Percentiles rank a stretch among this genome's conserved stretches.
Evolutionary conservation across 2,797 vertebrate species (phyloP).

Genomic region (Onychomys arenicola): DNA sequence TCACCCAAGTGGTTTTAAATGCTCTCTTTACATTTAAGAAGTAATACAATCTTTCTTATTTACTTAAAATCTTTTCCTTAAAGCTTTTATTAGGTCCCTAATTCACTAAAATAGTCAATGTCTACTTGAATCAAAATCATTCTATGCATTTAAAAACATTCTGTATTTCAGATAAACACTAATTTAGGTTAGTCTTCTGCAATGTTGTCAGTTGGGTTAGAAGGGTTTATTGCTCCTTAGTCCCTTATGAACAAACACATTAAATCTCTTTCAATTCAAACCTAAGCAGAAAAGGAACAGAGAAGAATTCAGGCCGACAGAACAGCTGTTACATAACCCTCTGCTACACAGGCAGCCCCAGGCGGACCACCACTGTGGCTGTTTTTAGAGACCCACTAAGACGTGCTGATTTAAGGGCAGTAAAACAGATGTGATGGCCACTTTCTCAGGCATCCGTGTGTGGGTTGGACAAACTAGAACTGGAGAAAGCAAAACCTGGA

Average conservation of each 20-base stretch:
- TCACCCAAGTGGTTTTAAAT: slow-evolving; percentile 58
- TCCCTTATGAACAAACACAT: slow-evolving; percentile 46
- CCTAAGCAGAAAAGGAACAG: slow-evolving; percentile 45
- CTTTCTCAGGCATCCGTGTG: slow-evolving; percentile 38
- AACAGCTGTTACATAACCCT: background rate
- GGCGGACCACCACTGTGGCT: slow-evolving; percentile 58
- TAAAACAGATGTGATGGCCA: slow-evolving; percentile 54
- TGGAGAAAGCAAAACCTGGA: slow-evolving; percentile 58
- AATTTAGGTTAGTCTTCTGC: slow-evolving; percentile 55
- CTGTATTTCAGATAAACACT: slow-evolving; percentile 45
- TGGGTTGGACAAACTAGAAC: slow-evolving; percentile 54
- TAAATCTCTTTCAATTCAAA: slow-evolving; percentile 62
- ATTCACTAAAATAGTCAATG: background rate
- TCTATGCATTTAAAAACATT: slow-evolving; percentile 40
- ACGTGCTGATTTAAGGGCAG: slow-evolving; percentile 58
- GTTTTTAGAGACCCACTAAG: slow-evolving; percentile 46
- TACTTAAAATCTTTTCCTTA: slow-evolving; percentile 29
- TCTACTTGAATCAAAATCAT: slow-evolving; percentile 42
- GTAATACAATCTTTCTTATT: slow-evolving; percentile 28
- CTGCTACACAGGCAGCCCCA: background rate
- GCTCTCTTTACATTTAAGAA: slow-evolving; percentile 45
- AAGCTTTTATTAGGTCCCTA: background rate
- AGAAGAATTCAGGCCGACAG: slow-evolving; percentile 61
- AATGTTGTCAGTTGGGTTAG: slow-evolving; percentile 3
- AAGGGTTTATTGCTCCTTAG: slow-evolving; percentile 48